Evolutionary conservation across 2,888 invertebrate genomes (phyloP).

Genomic region (Rugalucina vietnamica): DNA sequence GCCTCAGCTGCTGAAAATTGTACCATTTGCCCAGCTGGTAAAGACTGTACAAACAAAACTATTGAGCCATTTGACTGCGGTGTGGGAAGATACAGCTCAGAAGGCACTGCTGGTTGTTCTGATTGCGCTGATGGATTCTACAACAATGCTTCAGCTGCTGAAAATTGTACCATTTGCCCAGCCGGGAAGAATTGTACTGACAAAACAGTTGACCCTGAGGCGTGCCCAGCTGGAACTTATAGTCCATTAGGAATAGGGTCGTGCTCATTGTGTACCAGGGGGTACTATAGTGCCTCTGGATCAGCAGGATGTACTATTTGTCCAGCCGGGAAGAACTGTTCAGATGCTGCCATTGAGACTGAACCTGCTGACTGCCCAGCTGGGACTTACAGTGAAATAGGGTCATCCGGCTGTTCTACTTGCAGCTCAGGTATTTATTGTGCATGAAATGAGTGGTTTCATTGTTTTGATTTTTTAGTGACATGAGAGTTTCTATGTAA

Average conservation of each 20-base stretch:
- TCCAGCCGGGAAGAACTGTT: slow-evolving; percentile 48
- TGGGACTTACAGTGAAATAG: slow-evolving; percentile 66
- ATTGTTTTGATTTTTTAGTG: slow-evolving; percentile 61
- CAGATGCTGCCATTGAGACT: not conserved
- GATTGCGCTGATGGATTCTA: slow-evolving; percentile 71
- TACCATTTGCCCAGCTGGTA: slow-evolving; percentile 73
- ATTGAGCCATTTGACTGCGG: slow-evolving; percentile 67
- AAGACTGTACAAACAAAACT: slow-evolving; percentile 65
- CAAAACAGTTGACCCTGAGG: slow-evolving; percentile 58
- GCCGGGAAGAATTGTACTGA: slow-evolving; percentile 70
- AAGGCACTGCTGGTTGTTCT: slow-evolving; percentile 48
- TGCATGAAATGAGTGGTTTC: slow-evolving; percentile 48
- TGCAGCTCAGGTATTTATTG: slow-evolving; percentile 70
- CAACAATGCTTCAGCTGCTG: slow-evolving; percentile 39
- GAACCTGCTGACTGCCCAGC: slow-evolving; percentile 38
- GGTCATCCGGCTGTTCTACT: slow-evolving; percentile 16
- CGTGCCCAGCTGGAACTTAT: slow-evolving; percentile 70
- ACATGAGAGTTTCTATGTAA: slow-evolving; percentile 47
- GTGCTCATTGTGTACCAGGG: slow-evolving; percentile 65
- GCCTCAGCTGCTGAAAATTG: slow-evolving; percentile 60
- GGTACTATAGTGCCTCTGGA: slow-evolving; percentile 69
- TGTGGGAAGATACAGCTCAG: slow-evolving; percentile 68
- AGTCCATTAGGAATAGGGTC: slow-evolving; percentile 49
- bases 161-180: slow-evolving; percentile 72
- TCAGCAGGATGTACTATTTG: slow-evolving; percentile 40